Conservation (phyloP, 2,888 invertebrate genomes). For the Sthenelais limicola region DNA sequence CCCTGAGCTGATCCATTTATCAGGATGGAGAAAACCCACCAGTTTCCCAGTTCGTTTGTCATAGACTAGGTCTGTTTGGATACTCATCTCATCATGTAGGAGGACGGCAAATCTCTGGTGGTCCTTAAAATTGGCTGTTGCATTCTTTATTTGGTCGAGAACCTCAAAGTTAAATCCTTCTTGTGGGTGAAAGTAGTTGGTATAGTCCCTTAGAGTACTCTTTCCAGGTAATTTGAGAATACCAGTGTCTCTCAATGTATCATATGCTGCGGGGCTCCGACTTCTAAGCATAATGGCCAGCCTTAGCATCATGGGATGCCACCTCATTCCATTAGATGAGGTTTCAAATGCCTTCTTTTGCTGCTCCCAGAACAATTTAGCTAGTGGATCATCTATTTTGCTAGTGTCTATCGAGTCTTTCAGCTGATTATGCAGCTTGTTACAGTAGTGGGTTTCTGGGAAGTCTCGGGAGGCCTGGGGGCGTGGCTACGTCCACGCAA, state of each 20-base stretch:
- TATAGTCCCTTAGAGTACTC: slow-evolving; percentile 5
- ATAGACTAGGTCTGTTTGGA: background rate
- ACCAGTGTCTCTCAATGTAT: background rate
- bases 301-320: slow-evolving; percentile 3
- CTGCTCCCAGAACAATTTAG: background rate
- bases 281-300: background rate
- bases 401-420: too few species aligned
- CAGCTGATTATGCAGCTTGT: too few species aligned
- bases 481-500: too few species aligned
- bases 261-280: background rate
- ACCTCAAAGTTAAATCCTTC: background rate
- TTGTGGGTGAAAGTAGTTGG: background rate
- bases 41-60: background rate
- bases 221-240: background rate
- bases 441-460: too few species aligned
- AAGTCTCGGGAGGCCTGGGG: too few species aligned
- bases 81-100: slow-evolving; percentile 10
- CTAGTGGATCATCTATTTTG: slow-evolving; percentile 12
- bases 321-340: background rate
- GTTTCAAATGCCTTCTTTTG: background rate
- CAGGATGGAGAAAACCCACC: background rate
- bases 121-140: background rate
- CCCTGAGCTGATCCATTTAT: background rate
- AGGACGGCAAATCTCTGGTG: background rate
- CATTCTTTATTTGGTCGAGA: background rate